Conservation (phyloP, 2,888 invertebrate species). For the Zygothrica quintamaculata region DNA sequence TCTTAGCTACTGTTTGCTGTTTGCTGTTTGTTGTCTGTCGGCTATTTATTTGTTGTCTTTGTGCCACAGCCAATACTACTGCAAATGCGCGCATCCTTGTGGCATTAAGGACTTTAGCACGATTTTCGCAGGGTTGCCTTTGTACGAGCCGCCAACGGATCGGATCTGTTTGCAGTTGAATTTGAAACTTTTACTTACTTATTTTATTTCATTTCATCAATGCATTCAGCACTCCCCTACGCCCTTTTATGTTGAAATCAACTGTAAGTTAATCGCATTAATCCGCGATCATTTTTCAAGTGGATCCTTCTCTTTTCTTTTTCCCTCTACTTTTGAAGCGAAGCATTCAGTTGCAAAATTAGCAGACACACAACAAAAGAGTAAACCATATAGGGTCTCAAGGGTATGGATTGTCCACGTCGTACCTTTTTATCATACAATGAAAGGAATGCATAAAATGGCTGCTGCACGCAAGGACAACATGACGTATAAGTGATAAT, state of each 20-base stretch:
- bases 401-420: constrained; percentile 10
- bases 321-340: constrained; percentile 50
- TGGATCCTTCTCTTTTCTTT: constrained; percentile 31
- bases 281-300: constrained; percentile 80
- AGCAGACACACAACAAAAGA: constrained; percentile 54
- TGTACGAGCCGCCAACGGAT: constrained; percentile 20
- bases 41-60: constrained; percentile 68
- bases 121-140: constrained; percentile 65
- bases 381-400: constrained; percentile 5
- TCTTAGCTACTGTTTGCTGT: constrained; percentile 67
- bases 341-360: constrained; percentile 62
- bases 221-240: constrained; percentile 27
- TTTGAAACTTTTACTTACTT: constrained; percentile 68
- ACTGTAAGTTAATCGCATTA: constrained; percentile 83
- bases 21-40: constrained; percentile 63
- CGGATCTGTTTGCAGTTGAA: constrained; percentile 52
- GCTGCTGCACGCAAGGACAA: neutral
- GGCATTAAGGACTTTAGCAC: constrained; percentile 80
- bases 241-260: constrained; percentile 68
- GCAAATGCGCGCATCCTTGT: constrained; percentile 67
- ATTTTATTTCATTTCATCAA: constrained; percentile 43
- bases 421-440: constrained; percentile 1
- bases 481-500: constrained; percentile 41
- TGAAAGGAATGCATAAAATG: neutral
- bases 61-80: constrained; percentile 18